Evolutionary conservation across 2,797 vertebrate genomes (phyloP), one percentile per base, ranked within the genome.

Genomic region (Mormyrops boulengeri): DNA sequence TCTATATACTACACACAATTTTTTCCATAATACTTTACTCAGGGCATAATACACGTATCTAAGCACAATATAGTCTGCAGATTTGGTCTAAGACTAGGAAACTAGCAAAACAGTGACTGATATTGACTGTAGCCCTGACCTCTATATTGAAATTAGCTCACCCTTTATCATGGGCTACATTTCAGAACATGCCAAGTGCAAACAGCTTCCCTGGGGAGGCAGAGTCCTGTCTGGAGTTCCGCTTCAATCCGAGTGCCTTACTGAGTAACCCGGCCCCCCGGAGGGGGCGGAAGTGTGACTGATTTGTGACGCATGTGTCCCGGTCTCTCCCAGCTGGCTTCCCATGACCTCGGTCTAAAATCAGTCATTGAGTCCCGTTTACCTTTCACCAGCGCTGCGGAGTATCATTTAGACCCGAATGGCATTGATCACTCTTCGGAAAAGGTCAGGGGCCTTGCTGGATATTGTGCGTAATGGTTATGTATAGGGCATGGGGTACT

Each of bases 361-460:
- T 26, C 82, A 49, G 82, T 85, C 82, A 85, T 0, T 85, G 82
- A n/a, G 44, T 47, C 82, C 44, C 44, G 19, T 49, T 85, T 85
- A 85, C 82, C 82, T 49, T 52, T 26, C 44, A 52, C 11, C n/a
- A 85, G 8, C 12, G 2, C 22, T 30, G 82, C 22, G 14, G 49
- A 85, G 82, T 12, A 30, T 26, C 44, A 26, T 26, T 52, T 52
- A 85, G 9, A 52, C n/a, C 49, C n/a, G 44, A 52, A 85, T 85
- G 49, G 82, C 22, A 85, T 85, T 9, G 22, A 14, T 85, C 47
- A 85, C 44, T 85, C 49, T 52, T 52, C 1, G 82, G 82, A 85
- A 85, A 85, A 85, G 44, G 82, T 85, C 82, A 85, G 22, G 52
- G 82, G n/a, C 47, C 44, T 85, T 9, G 44, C 82, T 85, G 44